Conservation (phyloP, 2,113 vertebrate genomes). For the Rhizomys pruinosus region DNA sequence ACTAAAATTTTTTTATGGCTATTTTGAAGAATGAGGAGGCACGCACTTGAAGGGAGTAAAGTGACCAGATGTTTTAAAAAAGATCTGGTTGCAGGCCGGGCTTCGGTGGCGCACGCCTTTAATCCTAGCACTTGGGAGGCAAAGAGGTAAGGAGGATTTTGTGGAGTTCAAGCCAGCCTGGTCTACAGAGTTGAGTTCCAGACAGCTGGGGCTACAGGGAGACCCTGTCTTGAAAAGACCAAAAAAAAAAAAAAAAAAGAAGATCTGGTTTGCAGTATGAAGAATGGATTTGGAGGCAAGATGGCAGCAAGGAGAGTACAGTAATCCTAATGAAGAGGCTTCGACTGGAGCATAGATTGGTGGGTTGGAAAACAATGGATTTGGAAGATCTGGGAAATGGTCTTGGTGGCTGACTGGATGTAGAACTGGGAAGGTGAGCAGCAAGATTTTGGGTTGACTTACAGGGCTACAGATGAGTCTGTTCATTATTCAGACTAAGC, state of each 20-base stretch:
- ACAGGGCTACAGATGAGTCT: not conserved
- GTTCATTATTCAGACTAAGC: not conserved
- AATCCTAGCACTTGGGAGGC: no score
- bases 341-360: not conserved
- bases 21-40: slow-evolving; percentile 39
- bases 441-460: not conserved
- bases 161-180: no score
- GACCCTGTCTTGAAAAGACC: no score
- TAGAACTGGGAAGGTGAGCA: not conserved
- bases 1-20: no score
- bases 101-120: no score
- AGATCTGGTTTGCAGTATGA: no score
- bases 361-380: slow-evolving; percentile 1
- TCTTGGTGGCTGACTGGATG: not conserved
- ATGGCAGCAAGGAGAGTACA: slow-evolving; percentile 29
- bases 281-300: slow-evolving; percentile 2
- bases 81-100: slow-evolving; percentile 25
- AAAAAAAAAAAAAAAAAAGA: no score
- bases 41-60: not conserved
- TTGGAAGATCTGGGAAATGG: slow-evolving; percentile 32
- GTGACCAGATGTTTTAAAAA: not conserved
- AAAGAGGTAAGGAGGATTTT: no score
- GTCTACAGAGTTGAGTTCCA: no score
- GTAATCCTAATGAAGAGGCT: slow-evolving; percentile 42
- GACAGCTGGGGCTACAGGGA: no score